phyloP scores from a whole-genome alignment of 2,797 vertebrate genomes.

The Allobates femoralis region DNA sequence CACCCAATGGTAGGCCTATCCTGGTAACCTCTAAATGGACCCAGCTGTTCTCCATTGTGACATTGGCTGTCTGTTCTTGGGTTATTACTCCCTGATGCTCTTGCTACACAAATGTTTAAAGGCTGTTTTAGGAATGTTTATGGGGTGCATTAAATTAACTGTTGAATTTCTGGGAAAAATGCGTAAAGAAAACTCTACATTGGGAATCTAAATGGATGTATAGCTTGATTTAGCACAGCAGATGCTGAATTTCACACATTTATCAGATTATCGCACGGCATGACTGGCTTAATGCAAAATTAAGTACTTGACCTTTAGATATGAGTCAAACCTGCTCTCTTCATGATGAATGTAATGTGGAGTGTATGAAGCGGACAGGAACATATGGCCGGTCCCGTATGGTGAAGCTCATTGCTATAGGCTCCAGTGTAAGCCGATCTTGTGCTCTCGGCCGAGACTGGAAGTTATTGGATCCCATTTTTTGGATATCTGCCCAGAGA shows the following conservation, averaged over 20 bases:
- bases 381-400: background rate
- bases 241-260: conserved; percentile 34
- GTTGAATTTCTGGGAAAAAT: conserved; percentile 4
- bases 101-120: background rate
- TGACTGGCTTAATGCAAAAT: background rate
- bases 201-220: background rate
- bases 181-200: conserved; percentile 8
- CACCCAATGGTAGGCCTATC: no score
- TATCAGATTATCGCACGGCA: background rate
- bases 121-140: background rate
- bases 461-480: no score
- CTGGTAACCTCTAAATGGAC: no score
- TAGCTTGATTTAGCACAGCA: background rate
- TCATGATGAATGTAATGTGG: conserved; percentile 24
- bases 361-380: background rate
- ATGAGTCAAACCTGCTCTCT: conserved; percentile 26
- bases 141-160: background rate
- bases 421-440: background rate
- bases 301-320: conserved; percentile 34
- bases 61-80: conserved; percentile 2
- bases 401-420: background rate
- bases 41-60: background rate
- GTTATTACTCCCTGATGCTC: background rate
- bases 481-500: no score
- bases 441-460: no score